These are phyloP conservation scores for Diarsia mendica DNA, from an alignment of 2,888 invertebrate species.

Conservation along the genomic window DNA sequence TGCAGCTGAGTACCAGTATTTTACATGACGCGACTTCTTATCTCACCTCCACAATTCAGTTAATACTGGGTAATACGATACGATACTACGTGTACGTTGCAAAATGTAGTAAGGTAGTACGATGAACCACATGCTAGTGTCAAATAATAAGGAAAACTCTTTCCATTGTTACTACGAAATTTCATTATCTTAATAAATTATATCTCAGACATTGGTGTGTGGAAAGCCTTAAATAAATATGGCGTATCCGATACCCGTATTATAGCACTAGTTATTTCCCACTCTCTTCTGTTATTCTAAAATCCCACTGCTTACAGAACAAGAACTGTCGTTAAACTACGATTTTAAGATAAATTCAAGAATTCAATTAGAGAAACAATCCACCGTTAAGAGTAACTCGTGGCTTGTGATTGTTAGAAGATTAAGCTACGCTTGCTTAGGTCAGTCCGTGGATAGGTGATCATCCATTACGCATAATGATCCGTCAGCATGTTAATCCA, in stretches of 20 bases:
- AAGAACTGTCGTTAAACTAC: background rate
- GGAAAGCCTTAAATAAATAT: conserved; percentile 67
- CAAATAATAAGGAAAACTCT: background rate
- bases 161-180: background rate
- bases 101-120: no score
- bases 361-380: background rate
- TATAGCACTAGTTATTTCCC: conserved; percentile 41
- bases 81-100: no score
- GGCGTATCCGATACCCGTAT: conserved; percentile 68
- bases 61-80: no score
- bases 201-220: background rate
- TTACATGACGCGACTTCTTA: no score
- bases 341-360: background rate
- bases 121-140: background rate
- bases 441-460: background rate
- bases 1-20: no score
- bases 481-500: background rate
- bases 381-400: background rate
- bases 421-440: background rate
- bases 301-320: conserved; percentile 1
- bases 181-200: background rate
- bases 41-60: no score
- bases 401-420: background rate
- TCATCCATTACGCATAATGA: background rate
- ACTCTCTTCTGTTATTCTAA: conserved; percentile 21